Evolutionary conservation across 2,113 vertebrate genomes (phyloP), one percentile per base, ranked within the genome.

Genomic region (Gracilinanus agilis): DNA sequence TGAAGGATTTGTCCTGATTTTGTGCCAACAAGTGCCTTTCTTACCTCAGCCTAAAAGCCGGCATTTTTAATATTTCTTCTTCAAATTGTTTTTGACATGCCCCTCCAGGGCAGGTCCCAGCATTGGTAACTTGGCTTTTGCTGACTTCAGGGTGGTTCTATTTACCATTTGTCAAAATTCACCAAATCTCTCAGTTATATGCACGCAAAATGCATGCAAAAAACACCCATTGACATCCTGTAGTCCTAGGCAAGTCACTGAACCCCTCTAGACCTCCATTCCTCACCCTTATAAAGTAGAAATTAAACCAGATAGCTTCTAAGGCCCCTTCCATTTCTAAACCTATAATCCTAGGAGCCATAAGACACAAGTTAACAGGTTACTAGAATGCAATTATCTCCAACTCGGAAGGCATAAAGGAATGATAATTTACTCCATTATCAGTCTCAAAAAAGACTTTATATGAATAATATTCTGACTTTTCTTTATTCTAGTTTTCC

Each of bases 401-500:
- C 40, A 90, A 91, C 58, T 88, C 55, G 88, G 23, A 94, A 49
- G 44, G 13, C 27, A 53, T 90, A 34, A 58, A n/a, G 44, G 90
- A 89, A 49, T 13, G 53, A 83, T 23, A 94, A 89, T 96, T 8
- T 90, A 61, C 88, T 44, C 56, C 58, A 53, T 88, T 89, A 83
- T 58, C 29, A 27, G 90, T 54, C 54, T 55, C 1, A 96, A 83
- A 40, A 92, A 88, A 54, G 29, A 95, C 53, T 75, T 21, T 58
- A 3, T 44, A 5, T 91, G 21, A 90, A 92, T 3, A 25, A 58
- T 23, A 90, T 44, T 67, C 93, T 92, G 54, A 61, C 96, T 95
- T 24, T 19, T 54, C 6, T 54, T 95, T 95, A 56, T 29, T 95
- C 93, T 94, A 40, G 54, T 24, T 90, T 96, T 83, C 90, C 91